Base-by-base conservation (phyloP, 2,113 vertebrate genomes). In the Puntigrus tetrazona region DNA sequence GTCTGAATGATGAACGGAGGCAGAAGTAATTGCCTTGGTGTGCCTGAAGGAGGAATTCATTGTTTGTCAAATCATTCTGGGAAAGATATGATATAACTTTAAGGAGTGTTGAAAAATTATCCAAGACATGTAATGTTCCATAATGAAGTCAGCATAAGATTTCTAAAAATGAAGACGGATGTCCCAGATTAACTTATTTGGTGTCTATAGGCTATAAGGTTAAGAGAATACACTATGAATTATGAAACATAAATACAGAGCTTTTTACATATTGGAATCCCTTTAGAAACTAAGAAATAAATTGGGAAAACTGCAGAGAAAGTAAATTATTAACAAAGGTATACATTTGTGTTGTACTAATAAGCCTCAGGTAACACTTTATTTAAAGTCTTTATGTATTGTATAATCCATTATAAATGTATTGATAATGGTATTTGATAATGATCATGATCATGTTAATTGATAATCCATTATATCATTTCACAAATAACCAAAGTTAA, bases 11-110 rank as follows among this genome's bases (percentile, higher is more conserved):
- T 47, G 65, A 38, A n/a, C 5, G 18, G 29, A 7, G 45, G 38
- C 13, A 31, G 67, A 20, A 31, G 25, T 65, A 59, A 79, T 41
- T 79, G 77, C 14, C 22, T 45, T 63, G 31, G 52, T 50, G 31
- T 78, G 7, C 43, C 47, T 84, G n/a, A 77, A 50, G 65, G 74
- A 50, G 73, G 45, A 75, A 50, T 52, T 25, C 5, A 43, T 43
- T 72, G 69, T 72, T 69, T 38, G 31, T 41, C 70, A 73, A 73
- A 73, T 43, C 10, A 73, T 73, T 50, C 45, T 31, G 4, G 13
- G n/a, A 75, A 50, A 75, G 45, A 20, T 16, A 29, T 75, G 43
- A 9, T 25, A 29, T 27, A 45, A 50, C 11, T 73, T 45, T 73
- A 73, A 75, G 31, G 41, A 31, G 25, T 47, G 31, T 45, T 31